Base-by-base conservation (phyloP, 2,888 invertebrate species). In the Pristionchus mayeri region DNA sequence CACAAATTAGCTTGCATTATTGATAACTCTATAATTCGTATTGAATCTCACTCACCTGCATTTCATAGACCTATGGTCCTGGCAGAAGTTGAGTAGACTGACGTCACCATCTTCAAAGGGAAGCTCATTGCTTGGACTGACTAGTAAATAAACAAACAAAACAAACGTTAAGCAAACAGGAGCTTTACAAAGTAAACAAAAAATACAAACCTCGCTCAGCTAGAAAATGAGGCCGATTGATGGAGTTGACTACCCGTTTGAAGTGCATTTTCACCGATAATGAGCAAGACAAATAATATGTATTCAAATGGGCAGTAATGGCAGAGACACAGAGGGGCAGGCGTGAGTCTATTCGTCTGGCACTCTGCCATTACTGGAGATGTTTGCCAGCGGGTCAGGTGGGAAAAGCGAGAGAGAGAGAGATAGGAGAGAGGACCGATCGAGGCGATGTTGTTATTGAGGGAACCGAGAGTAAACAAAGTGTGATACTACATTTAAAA, bases 61-160 rank as follows among this genome's bases (percentile, higher is more conserved):
- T 0, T 37, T 34, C 37, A 67, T 34, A 6, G 27, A 37, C 30
- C 21, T 67, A 18, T 67, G 67, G 37, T 67, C 67, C 21, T 67
- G 67, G n/a, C 37, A 67, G 67, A 67, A 67, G n/a, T 67, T 67
- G 67, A 67, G 67, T 18, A 67, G 67, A 3, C 34, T 6, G n/a
- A 37, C 67, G 3, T 67, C 67, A 3, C 67, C 67, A 67, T 67
- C 67, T 67, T n/a, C 13, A 54, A 54, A 54, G 21, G 6, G 44
- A 11, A 0, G 11, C 24, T 21, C 3, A 7, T 16, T 54, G 1
- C 54, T 3, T 50, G 3, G 50, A 16, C 50, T 50, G n/a, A n/a
- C n/a, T n/a, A n/a, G n/a, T n/a, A n/a, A n/a, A n/a, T n/a, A 44
- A 44, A 44, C 44, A 44, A 44, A 44, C 13, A 9, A 44, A 9